These are phyloP conservation scores for Prunella himalayana DNA, from an alignment of 2,113 vertebrate species.

Conservation along the genomic window DNA sequence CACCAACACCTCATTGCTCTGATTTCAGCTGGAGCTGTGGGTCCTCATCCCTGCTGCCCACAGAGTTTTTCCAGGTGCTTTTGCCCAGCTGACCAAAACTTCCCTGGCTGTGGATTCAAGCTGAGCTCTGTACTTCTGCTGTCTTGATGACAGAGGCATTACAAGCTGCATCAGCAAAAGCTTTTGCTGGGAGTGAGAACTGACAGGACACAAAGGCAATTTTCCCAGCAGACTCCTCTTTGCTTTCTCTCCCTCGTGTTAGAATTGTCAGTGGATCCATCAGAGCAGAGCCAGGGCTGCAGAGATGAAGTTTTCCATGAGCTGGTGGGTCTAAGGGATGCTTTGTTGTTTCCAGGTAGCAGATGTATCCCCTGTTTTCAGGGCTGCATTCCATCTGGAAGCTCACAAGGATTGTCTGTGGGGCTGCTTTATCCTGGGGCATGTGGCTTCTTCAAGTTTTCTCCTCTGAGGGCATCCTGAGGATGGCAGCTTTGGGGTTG, in stretches of 20 bases:
- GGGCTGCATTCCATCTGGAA: not conserved
- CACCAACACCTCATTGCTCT: not conserved
- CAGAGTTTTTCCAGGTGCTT: not conserved
- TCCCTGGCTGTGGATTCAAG: not conserved
- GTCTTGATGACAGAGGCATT: not conserved
- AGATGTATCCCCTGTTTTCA: not conserved
- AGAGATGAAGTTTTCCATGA: not conserved
- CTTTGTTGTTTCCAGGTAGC: not conserved
- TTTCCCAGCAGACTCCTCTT: not conserved
- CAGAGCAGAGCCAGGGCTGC: not conserved
- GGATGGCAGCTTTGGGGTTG: not conserved
- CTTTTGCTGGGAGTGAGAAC: not conserved
- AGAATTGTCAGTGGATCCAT: not conserved
- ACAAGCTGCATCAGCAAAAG: not conserved
- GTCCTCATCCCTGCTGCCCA: not conserved
- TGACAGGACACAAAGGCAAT: not conserved
- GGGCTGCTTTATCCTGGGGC: not conserved
- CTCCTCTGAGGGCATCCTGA: rapidly evolving
- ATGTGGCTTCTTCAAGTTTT: not conserved
- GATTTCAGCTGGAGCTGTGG: not conserved
- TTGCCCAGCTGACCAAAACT: not conserved
- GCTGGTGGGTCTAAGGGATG: not conserved
- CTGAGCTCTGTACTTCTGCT: not conserved
- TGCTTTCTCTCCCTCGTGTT: not conserved
- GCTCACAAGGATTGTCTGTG: not conserved